phyloP scores from a whole-genome alignment of 23 tunicate species.

The Botrylloides violaceus region DNA sequence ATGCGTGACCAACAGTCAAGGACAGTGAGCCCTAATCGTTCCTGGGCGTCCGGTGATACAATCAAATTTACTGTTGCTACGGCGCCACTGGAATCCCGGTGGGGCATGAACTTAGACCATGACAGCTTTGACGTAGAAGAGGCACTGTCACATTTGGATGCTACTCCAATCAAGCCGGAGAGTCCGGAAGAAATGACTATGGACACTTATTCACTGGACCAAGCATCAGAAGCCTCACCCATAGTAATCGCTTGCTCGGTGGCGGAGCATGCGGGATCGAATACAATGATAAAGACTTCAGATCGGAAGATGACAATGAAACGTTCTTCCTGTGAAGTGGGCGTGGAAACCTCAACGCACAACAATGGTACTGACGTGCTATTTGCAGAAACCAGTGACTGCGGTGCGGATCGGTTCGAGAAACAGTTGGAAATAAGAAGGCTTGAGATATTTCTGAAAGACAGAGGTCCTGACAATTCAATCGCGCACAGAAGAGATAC shows the following conservation, averaged over 20 bases:
- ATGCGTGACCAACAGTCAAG: not conserved
- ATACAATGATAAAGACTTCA: not conserved
- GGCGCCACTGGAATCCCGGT: not conserved
- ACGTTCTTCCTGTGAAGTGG: slow-evolving; percentile 26
- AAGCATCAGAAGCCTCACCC: not conserved
- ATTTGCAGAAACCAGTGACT: not conserved
- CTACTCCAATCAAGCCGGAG: too few species aligned
- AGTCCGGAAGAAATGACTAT: not conserved
- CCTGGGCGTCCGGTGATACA: not conserved
- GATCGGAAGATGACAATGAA: slow-evolving; percentile 5
- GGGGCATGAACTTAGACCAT: not conserved
- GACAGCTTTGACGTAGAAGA: not conserved
- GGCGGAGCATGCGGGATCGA: not conserved
- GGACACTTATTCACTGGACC: not conserved
- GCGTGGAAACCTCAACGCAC: slow-evolving; percentile 16
- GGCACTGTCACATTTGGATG: not conserved
- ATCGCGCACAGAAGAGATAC: not conserved
- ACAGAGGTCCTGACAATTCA: not conserved
- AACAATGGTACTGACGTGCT: not conserved
- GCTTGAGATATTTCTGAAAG: slow-evolving; percentile 21
- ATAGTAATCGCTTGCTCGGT: not conserved
- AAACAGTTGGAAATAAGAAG: slow-evolving; percentile 18
- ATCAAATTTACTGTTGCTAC: not conserved
- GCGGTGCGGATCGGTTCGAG: not conserved
- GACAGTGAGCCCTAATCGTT: not conserved